phyloP scores from a whole-genome alignment of 2,888 invertebrate genomes.

The Cryptus armator region DNA sequence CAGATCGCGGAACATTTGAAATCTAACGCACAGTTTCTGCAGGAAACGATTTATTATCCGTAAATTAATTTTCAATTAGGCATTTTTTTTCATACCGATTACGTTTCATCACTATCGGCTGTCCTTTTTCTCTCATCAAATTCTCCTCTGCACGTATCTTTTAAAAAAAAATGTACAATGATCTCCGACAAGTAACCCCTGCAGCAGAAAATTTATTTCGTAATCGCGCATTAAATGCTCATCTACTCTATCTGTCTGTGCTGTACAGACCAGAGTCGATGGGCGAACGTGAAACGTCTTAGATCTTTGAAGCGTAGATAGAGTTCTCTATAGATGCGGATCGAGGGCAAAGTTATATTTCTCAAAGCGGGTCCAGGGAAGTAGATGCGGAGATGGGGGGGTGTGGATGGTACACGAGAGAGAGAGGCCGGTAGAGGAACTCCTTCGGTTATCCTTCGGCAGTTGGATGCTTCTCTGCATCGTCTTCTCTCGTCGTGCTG shows the following conservation, averaged over 20 bases:
- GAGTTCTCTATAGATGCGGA: conserved; percentile 49
- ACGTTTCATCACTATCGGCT: too few relatives aligned
- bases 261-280: conserved; percentile 2
- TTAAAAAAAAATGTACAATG: neutral
- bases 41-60: too few relatives aligned
- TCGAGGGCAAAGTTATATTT: conserved; percentile 68
- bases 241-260: conserved; percentile 42
- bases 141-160: neutral
- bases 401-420: conserved; percentile 46
- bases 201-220: conserved; percentile 3
- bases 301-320: conserved; percentile 62
- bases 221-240: conserved; percentile 58
- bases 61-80: too few relatives aligned
- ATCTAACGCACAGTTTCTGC: too few relatives aligned
- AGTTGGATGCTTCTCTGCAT: conserved; percentile 60
- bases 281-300: conserved; percentile 42
- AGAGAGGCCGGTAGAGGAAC: conserved; percentile 60
- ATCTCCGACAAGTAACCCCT: neutral
- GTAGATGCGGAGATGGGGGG: conserved; percentile 21
- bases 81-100: too few relatives aligned
- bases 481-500: conserved; percentile 46
- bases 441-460: conserved; percentile 68
- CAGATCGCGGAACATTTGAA: too few relatives aligned
- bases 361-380: conserved; percentile 51
- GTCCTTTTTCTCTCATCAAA: neutral